These are phyloP conservation scores for Hylaeus anthracinus DNA, from an alignment of 1,140 invertebrate species.

Conservation along the genomic window DNA sequence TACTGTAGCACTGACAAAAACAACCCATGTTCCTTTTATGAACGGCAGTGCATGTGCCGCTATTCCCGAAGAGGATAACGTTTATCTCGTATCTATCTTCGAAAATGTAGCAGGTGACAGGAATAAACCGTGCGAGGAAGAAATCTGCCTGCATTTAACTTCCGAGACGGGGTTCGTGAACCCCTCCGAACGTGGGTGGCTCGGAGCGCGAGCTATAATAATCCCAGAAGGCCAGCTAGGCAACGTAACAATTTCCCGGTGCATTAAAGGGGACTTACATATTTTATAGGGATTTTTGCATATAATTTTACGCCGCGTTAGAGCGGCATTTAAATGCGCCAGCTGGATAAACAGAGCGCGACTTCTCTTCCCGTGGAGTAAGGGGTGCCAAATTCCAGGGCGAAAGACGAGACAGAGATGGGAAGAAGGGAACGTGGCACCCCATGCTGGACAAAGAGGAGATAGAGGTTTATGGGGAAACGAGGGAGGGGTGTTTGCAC, in stretches of 20 bases:
- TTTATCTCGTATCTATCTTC: neutral
- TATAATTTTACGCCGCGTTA: constrained; percentile 81
- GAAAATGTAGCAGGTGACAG: neutral
- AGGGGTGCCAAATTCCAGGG: constrained; percentile 3
- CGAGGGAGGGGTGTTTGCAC: constrained; percentile 72
- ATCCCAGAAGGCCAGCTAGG: constrained; percentile 73
- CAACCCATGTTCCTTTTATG: too few relatives aligned
- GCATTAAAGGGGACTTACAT: constrained; percentile 77
- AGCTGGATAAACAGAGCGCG: constrained; percentile 79
- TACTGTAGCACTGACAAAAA: too few relatives aligned
- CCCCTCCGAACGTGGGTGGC: constrained; percentile 5
- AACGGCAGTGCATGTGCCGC: too few relatives aligned
- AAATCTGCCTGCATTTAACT: constrained; percentile 16
- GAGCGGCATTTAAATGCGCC: constrained; percentile 79
- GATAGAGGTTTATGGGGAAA: constrained; percentile 51
- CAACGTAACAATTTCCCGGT: constrained; percentile 79
- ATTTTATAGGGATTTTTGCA: constrained; percentile 81
- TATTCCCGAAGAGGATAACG: neutral
- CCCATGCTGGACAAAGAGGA: constrained; percentile 49
- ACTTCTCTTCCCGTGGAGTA: constrained; percentile 49
- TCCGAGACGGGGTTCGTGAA: neutral
- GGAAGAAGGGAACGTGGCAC: constrained; percentile 48
- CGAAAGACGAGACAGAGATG: constrained; percentile 45
- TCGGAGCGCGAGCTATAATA: constrained; percentile 58
- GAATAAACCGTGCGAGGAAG: neutral